Base-by-base conservation (phyloP, 2,797 vertebrate genomes). In the Falco peregrinus region DNA sequence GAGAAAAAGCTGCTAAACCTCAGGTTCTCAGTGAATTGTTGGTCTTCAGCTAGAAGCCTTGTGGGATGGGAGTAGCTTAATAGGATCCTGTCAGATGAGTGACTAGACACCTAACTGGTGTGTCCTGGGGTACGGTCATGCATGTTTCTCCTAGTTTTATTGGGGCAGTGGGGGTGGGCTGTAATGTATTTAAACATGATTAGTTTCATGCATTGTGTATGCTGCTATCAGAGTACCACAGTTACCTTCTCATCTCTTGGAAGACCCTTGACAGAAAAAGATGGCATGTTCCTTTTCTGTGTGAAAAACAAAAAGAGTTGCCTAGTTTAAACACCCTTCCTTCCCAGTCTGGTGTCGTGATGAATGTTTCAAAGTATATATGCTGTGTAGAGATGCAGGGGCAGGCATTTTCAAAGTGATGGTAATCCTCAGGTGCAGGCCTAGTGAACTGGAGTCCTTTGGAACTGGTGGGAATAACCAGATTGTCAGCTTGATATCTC, bases 211-310 rank as follows among this genome's bases (percentile, higher is more conserved):
- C 26, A 9, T 59, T 74, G 84, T 79, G 45, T 70, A 35, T 85
- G 71, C n/a, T 41, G 5, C 39, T 88, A 25, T 64, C 45, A 64
- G 39, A 69, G 9, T 69, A 56, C 21, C 12, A 16, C 24, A 35
- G 28, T 73, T 88, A 53, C 12, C 14, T 43, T 92, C 39, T 80
- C 7, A 31, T 60, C 11, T 82, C 51, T 67, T 79, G 26, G 19
- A 76, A 84, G 39, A 73, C 29, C 11, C 24, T 31, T 43, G 18
- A 43, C 16, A 74, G 61, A 11, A 41, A 84, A 39, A 33, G 14
- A 0, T 0, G 1, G 4, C 8, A 3, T 11, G 6, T 81, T 90
- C 13, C 12, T 87, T 69, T 79, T 85, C 21, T 80, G 25, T 56
- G 18, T 26, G 21, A 33, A 81, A n/a, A 77, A 63, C 6, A 13